Evolutionary conservation across 2,888 invertebrate genomes (phyloP).

Genomic region (Amphimallon solstitiale): DNA sequence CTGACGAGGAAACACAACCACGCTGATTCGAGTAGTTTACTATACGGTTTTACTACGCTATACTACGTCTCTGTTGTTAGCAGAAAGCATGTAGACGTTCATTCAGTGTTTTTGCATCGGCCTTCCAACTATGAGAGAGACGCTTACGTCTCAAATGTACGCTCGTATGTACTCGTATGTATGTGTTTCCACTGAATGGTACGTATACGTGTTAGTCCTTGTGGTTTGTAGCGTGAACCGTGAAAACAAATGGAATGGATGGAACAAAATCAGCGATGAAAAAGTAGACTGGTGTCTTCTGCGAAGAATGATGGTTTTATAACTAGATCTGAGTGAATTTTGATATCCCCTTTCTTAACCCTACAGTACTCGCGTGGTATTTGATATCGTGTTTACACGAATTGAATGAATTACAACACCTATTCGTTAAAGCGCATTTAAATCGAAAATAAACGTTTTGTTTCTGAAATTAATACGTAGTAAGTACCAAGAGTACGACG

Average conservation of each 20-base stretch:
- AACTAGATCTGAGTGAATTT: too few species aligned
- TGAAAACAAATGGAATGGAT: slow-evolving; percentile 1
- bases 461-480: too few species aligned
- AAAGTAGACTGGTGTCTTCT: too few species aligned
- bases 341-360: too few species aligned
- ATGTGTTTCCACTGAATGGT: neutral
- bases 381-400: too few species aligned
- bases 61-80: slow-evolving; percentile 7
- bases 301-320: too few species aligned
- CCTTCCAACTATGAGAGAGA: slow-evolving; percentile 13
- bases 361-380: too few species aligned
- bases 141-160: too few species aligned
- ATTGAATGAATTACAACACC: too few species aligned
- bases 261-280: neutral
- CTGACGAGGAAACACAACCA: slow-evolving; percentile 5
- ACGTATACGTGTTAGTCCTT: slow-evolving; percentile 11
- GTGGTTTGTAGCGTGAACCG: neutral
- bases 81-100: slow-evolving; percentile 24
- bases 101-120: slow-evolving; percentile 20
- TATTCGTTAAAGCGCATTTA: too few species aligned
- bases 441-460: too few species aligned
- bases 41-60: slow-evolving; percentile 24
- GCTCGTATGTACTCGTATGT: neutral
- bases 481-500: too few species aligned
- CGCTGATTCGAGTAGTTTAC: slow-evolving; percentile 10